Percentiles rank a stretch among this genome's conserved stretches.
phyloP scores from a whole-genome alignment of 2,797 vertebrate species.

The Kryptopterus vitreolus region DNA sequence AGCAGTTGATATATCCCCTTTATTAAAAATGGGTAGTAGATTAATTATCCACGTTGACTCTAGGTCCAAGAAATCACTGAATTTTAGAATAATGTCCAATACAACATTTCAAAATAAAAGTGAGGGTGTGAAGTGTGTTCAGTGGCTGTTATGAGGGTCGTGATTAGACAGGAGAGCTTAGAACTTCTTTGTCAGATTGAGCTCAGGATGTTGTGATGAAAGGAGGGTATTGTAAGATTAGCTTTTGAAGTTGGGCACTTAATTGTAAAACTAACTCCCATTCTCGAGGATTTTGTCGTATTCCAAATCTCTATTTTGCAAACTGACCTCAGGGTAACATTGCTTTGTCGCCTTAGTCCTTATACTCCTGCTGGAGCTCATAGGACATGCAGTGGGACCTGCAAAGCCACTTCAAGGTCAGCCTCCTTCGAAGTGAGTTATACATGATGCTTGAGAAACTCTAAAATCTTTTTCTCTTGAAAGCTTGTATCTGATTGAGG shows the following conservation, averaged over 20 bases:
- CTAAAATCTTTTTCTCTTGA: background rate
- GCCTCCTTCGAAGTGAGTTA: background rate
- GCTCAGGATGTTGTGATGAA: background rate
- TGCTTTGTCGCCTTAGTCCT: background rate
- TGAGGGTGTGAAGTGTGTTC: background rate
- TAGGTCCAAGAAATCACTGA: background rate
- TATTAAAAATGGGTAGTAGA: background rate
- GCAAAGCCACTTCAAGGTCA: background rate
- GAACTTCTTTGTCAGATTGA: background rate
- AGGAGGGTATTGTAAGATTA: background rate
- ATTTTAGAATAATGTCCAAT: background rate
- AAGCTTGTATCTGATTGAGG: background rate
- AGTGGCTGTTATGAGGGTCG: background rate
- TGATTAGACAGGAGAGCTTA: background rate
- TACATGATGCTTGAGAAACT: background rate
- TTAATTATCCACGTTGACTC: no score
- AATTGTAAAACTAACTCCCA: background rate
- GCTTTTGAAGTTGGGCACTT: background rate
- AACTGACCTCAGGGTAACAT: background rate
- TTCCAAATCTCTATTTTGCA: background rate
- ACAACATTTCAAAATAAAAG: background rate
- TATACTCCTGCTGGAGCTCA: background rate
- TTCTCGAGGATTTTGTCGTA: background rate
- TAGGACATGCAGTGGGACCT: background rate
- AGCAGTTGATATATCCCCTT: background rate